Evolutionary conservation across 35 echinoderm and acorn worm genomes (phyloP), one percentile per base, ranked within the genome.

Genomic region (Lytechinus variegatus): DNA sequence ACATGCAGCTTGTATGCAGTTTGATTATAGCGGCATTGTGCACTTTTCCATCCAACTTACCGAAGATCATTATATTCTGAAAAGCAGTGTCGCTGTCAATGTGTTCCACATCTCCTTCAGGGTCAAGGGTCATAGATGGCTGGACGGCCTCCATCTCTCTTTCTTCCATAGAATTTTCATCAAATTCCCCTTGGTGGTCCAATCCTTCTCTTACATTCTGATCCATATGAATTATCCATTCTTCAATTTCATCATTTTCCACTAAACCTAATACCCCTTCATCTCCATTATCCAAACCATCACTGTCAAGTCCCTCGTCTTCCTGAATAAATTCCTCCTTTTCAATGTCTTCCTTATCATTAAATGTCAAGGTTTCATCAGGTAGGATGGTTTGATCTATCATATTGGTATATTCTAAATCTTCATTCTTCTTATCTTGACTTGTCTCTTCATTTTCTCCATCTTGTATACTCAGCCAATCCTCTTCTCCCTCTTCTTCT

Each of bases 1-100:
- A 90, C 88, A 90, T 90, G 88, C 88, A 44, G 88, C 7, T 79
- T 79, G n/a, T 16, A 79, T 79, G 66, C 66, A 52, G 29, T 33
- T 90, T 29, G 88, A 90, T 90, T 90, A 90, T 52, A 10, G 9
- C 88, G 14, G 88, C 52, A 52, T 33, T 27, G 52, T 90, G 88
- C 88, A 52, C 29, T 90, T 33, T 33, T 90, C 28, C 28, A 90
- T 90, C 52, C 2, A 52, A 90, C 88, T 90, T 90, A 90, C 88
- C 88, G 52, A 90, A 52, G 88, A 44, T 16, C 52, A 54, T 29
- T 9, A 14, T 54, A 52, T 90, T 90, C 29, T 44, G 88, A 54
- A 54, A 52, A 44, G 28, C 88, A 52, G 88, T 27, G 52, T 54
- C 88, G 9, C 29, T 54, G 10, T 14, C 9, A 90, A 79, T 79